Percentiles rank a stretch among this genome's conserved stretches.
phyloP scores from a whole-genome alignment of 2,888 invertebrate species.

The Unio pictorum region DNA sequence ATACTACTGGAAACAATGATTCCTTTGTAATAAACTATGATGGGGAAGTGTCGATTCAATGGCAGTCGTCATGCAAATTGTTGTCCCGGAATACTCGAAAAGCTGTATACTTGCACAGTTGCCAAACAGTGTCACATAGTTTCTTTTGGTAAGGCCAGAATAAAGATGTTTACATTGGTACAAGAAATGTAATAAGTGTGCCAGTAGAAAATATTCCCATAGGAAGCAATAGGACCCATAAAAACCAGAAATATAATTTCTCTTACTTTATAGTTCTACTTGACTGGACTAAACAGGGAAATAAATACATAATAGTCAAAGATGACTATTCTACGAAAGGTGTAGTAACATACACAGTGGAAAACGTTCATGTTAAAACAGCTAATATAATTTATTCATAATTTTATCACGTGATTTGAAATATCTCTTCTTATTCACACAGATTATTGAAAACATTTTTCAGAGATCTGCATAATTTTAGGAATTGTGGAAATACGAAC shows the following conservation, averaged over 20 bases:
- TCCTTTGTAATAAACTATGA: background rate
- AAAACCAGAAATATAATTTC: too few relatives aligned
- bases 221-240: too few relatives aligned
- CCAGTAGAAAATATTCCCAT: too few relatives aligned
- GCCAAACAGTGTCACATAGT: background rate
- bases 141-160: background rate
- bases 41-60: too few relatives aligned
- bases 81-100: too few relatives aligned
- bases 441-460: constrained; percentile 11
- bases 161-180: too few relatives aligned
- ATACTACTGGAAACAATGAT: constrained; percentile 1
- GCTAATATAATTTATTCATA: constrained; percentile 3
- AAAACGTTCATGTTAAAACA: constrained; percentile 1
- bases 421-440: constrained; percentile 3
- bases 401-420: constrained; percentile 7
- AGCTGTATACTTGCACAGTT: too few relatives aligned
- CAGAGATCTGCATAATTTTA: constrained; percentile 8
- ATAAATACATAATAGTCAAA: constrained; percentile 5
- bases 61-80: too few relatives aligned
- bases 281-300: constrained; percentile 2
- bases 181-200: too few relatives aligned
- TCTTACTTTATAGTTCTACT: constrained; percentile 7
- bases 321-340: constrained; percentile 8
- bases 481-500: constrained; percentile 16
- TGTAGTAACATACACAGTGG: constrained; percentile 4